These are phyloP conservation scores for Periplaneta americana DNA, from an alignment of 1,140 invertebrate genomes.

Conservation along the genomic window DNA sequence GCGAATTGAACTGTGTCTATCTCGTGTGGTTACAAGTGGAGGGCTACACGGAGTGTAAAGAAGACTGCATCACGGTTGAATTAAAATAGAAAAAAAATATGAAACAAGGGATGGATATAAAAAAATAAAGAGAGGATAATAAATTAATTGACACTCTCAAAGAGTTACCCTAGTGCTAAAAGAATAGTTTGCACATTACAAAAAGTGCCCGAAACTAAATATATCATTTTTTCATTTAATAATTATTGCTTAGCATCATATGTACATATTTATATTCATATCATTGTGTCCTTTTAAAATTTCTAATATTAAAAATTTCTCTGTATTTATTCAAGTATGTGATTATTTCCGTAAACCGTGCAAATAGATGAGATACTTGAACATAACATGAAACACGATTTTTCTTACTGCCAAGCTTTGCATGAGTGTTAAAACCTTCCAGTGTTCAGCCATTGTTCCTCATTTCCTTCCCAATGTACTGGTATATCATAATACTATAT, in stretches of 20 bases:
- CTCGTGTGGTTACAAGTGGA: not conserved
- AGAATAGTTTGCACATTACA: conserved; percentile 11
- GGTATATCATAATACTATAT: too few relatives aligned
- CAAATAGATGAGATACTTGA: not conserved
- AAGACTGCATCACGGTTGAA: not conserved
- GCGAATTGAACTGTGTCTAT: not conserved
- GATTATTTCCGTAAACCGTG: conserved; percentile 4
- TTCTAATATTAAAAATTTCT: conserved; percentile 43
- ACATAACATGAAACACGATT: not conserved
- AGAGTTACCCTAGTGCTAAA: not conserved
- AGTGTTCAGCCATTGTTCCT: too few relatives aligned
- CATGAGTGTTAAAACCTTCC: too few relatives aligned
- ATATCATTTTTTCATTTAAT: conserved; percentile 17
- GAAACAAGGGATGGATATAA: not conserved
- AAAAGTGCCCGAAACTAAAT: conserved; percentile 15
- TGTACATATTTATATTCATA: conserved; percentile 46
- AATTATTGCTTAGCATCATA: conserved; percentile 21
- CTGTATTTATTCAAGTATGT: conserved; percentile 34
- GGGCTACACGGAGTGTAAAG: not conserved
- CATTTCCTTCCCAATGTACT: too few relatives aligned
- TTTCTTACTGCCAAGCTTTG: too few relatives aligned
- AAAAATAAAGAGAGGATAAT: conserved; percentile 1
- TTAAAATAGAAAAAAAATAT: not conserved
- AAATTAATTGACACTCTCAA: not conserved
- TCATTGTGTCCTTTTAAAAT: conserved; percentile 40